These are phyloP conservation scores for Poeciliopsis occidentalis DNA, from an alignment of 2,113 vertebrate species.

Conservation along the genomic window DNA sequence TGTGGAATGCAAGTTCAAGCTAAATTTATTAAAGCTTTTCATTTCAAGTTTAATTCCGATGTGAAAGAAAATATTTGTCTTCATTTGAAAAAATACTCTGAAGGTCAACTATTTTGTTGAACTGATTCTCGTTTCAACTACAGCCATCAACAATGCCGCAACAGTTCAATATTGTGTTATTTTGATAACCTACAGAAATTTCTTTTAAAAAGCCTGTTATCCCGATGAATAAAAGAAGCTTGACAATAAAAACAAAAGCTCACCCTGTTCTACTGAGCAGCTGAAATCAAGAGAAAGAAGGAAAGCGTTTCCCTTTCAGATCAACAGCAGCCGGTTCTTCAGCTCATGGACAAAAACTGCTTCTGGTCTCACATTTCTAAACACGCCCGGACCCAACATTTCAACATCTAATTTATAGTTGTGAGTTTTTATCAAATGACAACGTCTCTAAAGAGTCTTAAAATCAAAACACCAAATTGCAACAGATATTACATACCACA, in stretches of 20 bases:
- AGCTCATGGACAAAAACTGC: no score
- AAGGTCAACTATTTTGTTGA: neutral
- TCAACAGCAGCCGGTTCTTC: no score
- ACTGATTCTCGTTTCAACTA: neutral
- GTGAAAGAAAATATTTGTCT: neutral
- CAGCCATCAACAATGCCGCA: neutral
- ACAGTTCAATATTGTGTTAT: neutral
- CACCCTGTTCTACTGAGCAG: no score
- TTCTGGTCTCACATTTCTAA: no score
- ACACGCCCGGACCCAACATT: no score
- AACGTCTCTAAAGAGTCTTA: no score
- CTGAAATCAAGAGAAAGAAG: no score
- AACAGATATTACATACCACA: neutral
- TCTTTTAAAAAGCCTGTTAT: neutral
- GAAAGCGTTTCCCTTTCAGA: no score
- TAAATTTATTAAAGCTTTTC: neutral
- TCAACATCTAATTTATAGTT: no score
- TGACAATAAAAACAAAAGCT: neutral
- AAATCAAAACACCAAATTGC: neutral
- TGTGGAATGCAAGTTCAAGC: neutral
- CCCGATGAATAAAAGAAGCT: neutral
- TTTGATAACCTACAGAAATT: neutral
- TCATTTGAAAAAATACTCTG: neutral
- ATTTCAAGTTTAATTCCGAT: neutral
- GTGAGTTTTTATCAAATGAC: no score